These are phyloP conservation scores for Callosobruchus maculatus DNA, from an alignment of 2,888 invertebrate species.

Conservation along the genomic window DNA sequence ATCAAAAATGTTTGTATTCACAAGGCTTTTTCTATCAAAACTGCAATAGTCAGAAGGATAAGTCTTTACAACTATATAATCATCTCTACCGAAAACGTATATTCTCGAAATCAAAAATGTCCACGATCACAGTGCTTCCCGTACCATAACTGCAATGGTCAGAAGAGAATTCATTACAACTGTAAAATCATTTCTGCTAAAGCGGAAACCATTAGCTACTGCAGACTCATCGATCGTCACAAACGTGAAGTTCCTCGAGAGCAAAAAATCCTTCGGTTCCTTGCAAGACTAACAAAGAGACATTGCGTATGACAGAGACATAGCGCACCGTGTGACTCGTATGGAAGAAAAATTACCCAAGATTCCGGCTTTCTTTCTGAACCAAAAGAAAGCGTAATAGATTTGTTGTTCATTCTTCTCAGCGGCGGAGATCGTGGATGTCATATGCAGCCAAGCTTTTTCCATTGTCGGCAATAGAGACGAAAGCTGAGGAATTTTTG, in stretches of 20 bases:
- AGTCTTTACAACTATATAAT: no score
- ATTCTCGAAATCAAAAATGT: no score
- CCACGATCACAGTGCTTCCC: no score
- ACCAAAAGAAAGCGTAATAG: not conserved
- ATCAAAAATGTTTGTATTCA: no score
- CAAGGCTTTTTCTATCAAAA: no score
- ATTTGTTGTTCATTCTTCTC: not conserved
- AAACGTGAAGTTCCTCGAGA: not conserved
- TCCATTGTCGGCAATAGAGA: not conserved
- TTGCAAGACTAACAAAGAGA: not conserved
- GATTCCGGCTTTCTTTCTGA: not conserved
- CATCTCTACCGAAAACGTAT: no score
- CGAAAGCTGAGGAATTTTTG: not conserved
- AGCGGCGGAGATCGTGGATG: not conserved
- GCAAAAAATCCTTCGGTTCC: not conserved
- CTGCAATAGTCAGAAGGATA: no score
- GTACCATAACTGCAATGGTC: no score
- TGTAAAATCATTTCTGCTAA: no score
- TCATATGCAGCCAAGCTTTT: not conserved
- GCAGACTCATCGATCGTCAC: not conserved
- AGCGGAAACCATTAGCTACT: not conserved
- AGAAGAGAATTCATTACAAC: no score
- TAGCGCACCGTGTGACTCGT: conserved; percentile 30
- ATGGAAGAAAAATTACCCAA: conserved; percentile 32
- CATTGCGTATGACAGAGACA: conserved; percentile 36